Conservation (phyloP, 2,888 invertebrate genomes). For the Andrena bucephala region DNA sequence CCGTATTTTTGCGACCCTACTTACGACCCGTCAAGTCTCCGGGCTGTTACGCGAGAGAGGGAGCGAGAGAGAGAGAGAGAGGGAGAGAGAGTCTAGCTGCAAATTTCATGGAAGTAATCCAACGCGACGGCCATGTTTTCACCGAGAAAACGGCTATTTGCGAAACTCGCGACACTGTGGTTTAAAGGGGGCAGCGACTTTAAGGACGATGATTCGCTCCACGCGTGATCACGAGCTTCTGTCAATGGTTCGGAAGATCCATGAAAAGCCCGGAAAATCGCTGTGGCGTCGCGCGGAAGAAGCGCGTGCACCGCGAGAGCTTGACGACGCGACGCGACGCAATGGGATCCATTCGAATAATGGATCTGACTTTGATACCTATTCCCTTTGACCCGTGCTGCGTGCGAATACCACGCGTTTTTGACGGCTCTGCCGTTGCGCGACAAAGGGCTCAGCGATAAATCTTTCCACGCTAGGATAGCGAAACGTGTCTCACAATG, state of each 20-base stretch:
- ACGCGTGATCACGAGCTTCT: background rate
- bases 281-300: slow-evolving; percentile 7
- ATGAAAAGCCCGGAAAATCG: slow-evolving; percentile 41
- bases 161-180: background rate
- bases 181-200: background rate
- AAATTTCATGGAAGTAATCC: slow-evolving; percentile 13
- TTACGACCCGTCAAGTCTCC: background rate
- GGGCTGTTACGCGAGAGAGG: background rate
- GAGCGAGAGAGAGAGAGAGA: background rate
- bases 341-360: slow-evolving; percentile 65
- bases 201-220: background rate
- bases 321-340: slow-evolving; percentile 14
- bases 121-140: slow-evolving; percentile 1
- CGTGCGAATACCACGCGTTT: slow-evolving; percentile 36
- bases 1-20: slow-evolving; percentile 9
- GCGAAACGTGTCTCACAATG: background rate
- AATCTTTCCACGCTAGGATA: slow-evolving; percentile 40
- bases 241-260: slow-evolving; percentile 1
- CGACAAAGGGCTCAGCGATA: slow-evolving; percentile 54
- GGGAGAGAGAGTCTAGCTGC: background rate
- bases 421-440: background rate
- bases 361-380: slow-evolving; percentile 61
- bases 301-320: background rate
- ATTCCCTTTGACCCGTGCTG: slow-evolving; percentile 57
- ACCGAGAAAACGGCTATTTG: background rate